A percentile compares a stretch with the other conserved stretches of the same genome.
Conservation (phyloP, 2,113 vertebrate species). For the Formicarius rufipectus region DNA sequence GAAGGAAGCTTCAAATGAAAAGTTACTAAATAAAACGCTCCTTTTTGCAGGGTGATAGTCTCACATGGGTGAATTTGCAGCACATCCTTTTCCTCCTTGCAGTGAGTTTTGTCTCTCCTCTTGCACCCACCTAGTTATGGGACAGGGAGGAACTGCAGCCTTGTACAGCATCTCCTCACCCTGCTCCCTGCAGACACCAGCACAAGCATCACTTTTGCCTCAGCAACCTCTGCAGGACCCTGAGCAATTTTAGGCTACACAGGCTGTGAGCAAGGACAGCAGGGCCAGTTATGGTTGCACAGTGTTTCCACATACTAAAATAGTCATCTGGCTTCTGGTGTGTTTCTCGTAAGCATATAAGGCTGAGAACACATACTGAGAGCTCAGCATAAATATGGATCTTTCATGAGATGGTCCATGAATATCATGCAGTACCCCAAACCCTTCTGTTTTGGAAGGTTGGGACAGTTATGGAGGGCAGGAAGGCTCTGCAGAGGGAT, state of each 20-base stretch:
- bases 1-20: background rate
- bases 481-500: background rate
- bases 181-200: background rate
- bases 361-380: background rate
- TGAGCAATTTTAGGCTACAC: background rate
- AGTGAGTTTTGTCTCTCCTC: background rate
- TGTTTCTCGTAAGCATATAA: background rate
- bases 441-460: background rate
- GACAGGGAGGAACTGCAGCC: background rate
- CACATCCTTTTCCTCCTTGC: rapidly evolving
- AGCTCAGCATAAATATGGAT: background rate
- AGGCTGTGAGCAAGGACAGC: background rate
- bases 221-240: background rate
- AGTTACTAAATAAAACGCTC: background rate
- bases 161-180: background rate
- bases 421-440: background rate
- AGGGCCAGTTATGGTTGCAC: background rate
- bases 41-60: background rate
- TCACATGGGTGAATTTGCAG: background rate
- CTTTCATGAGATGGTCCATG: background rate
- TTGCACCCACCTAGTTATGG: too few species aligned
- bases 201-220: background rate
- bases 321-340: background rate
- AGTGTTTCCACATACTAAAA: background rate
- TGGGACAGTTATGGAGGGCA: background rate